phyloP scores from a whole-genome alignment of 2,888 invertebrate species.

The Cyaniris semiargus region DNA sequence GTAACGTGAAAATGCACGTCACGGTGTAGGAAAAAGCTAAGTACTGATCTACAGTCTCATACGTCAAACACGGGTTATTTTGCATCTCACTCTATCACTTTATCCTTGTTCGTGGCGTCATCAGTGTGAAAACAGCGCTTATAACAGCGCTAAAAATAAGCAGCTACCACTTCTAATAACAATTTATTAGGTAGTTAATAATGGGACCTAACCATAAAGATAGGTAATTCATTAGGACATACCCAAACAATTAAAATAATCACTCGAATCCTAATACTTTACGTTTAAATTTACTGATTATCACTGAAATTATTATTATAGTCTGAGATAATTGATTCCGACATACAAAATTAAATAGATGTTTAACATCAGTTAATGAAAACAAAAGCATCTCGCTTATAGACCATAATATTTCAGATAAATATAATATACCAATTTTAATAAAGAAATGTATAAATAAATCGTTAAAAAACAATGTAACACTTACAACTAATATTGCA shows the following conservation, averaged over 20 bases:
- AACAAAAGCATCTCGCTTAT: conserved; percentile 43
- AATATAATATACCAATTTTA: conserved; percentile 60
- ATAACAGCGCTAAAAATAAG: neutral
- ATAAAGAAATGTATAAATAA: conserved; percentile 65
- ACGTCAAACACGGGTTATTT: neutral
- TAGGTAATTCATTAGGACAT: neutral
- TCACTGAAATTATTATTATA: neutral
- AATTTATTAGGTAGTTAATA: neutral
- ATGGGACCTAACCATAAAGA: neutral
- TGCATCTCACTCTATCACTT: neutral
- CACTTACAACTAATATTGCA: conserved; percentile 80
- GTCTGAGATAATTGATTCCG: neutral
- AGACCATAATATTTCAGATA: conserved; percentile 51
- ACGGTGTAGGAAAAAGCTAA: too few relatives aligned
- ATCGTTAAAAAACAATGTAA: conserved; percentile 77
- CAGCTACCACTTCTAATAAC: neutral
- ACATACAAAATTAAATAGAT: conserved; percentile 1
- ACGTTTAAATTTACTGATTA: neutral
- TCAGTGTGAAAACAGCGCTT: neutral
- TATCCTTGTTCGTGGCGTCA: neutral
- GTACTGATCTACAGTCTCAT: too few relatives aligned
- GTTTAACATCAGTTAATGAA: conserved; percentile 20
- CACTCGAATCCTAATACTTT: neutral
- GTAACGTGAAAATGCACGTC: too few relatives aligned
- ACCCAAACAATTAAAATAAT: neutral